These are phyloP conservation scores for Sinocyclocheilus anshuiensis DNA, from an alignment of 2,113 vertebrate genomes.

Conservation along the genomic window DNA sequence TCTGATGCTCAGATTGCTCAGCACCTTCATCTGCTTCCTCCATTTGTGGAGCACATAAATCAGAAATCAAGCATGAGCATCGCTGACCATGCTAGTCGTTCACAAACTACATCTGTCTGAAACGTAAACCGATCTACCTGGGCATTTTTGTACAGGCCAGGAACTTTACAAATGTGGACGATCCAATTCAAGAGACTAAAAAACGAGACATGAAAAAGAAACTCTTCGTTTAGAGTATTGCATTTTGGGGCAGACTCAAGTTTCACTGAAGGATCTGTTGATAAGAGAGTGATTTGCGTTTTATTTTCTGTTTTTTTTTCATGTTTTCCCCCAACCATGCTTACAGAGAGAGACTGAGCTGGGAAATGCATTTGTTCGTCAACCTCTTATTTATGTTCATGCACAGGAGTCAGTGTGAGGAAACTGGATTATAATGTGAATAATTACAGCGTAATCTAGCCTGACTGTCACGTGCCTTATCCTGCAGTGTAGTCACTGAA, in stretches of 20 bases:
- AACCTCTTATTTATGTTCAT: constrained; percentile 97
- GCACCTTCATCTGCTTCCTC: constrained; percentile 4
- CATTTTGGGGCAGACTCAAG: constrained; percentile 82
- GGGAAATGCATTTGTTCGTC: constrained; percentile 66
- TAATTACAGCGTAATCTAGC: constrained; percentile 78
- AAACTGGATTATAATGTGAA: constrained; percentile 77
- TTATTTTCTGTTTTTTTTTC: constrained; percentile 38
- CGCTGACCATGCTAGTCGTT: not conserved
- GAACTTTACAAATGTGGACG: not conserved
- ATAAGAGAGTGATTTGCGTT: constrained; percentile 80
- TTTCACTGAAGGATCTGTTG: constrained; percentile 75
- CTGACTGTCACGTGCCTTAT: constrained; percentile 91
- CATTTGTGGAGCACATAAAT: not conserved
- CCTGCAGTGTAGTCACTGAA: constrained; percentile 78
- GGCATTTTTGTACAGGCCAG: constrained; percentile 10
- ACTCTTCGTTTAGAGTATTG: constrained; percentile 86
- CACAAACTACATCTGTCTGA: not conserved
- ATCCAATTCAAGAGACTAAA: constrained; percentile 25
- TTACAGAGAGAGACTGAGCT: constrained; percentile 75
- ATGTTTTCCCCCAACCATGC: constrained; percentile 66
- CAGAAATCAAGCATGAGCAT: not conserved
- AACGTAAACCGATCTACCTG: constrained; percentile 30
- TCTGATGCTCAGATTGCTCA: constrained; percentile 83
- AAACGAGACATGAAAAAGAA: constrained; percentile 73
- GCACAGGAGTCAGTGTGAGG: constrained; percentile 90